A percentile compares a stretch with the other conserved stretches of the same genome.
Evolutionary conservation across 2,797 vertebrate genomes (phyloP).

Genomic region (Gadopsis bispinosus): DNA sequence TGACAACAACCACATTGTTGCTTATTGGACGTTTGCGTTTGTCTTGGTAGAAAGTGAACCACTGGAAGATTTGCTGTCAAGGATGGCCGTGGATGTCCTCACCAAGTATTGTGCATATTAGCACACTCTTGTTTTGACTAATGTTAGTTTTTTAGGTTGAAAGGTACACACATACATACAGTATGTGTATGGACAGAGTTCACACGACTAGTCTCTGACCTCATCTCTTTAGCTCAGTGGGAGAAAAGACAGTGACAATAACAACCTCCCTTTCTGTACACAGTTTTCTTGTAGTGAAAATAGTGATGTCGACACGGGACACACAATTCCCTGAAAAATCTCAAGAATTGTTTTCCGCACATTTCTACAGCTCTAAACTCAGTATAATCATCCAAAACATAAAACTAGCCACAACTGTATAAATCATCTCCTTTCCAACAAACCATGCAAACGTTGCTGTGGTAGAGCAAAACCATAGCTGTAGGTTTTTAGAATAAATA

Average conservation of each 20-base stretch:
- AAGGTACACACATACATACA: neutral
- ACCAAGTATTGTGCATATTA: neutral
- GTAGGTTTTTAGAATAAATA: neutral
- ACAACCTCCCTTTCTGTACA: neutral
- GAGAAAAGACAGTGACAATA: neutral
- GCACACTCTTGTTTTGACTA: neutral
- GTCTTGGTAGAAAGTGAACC: neutral
- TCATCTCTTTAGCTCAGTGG: neutral
- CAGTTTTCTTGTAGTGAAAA: neutral
- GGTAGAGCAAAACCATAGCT: neutral
- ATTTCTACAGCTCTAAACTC: neutral
- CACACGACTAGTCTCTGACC: neutral
- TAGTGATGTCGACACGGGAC: neutral
- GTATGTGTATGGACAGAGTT: neutral
- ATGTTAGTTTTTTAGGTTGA: neutral
- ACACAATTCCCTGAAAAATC: neutral
- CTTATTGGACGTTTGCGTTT: neutral
- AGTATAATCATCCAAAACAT: neutral
- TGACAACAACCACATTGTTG: neutral
- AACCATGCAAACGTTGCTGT: neutral
- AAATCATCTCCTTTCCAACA: neutral
- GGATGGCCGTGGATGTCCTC: neutral
- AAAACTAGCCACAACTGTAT: neutral
- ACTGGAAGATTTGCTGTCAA: neutral
- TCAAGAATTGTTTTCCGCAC: neutral